Base-by-base conservation (phyloP, 92 coral and sea anemone genomes). In the Micromussa lordhowensis region DNA sequence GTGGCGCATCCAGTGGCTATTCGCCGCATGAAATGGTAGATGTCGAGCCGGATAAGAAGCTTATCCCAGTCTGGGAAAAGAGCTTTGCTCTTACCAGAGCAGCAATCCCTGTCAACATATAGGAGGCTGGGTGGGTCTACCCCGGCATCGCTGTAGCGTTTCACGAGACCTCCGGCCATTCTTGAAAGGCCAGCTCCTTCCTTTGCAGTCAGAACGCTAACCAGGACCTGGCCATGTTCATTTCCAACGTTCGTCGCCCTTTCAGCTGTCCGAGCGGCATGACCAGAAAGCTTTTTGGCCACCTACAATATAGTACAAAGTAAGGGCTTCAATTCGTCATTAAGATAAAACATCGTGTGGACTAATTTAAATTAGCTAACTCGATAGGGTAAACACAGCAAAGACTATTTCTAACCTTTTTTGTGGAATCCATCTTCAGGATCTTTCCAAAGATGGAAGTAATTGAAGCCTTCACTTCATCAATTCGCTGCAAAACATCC, bases 1-100 rank as follows among this genome's bases (percentile, higher is more conserved):
- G 92, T 83, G 24, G 44, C 90, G 61, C 96, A 92, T 5, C 92
- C 89, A 68, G 81, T 71, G 12, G 97, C 88, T n/a, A 86, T 16
- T 32, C 90, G 81, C 38, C 97, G 30, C 92, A 92, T 94, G 78
- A 91, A 86, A 78, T 94, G 92, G 80, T 84, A 94, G 35, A 91
- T 86, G 44, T 94, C 89, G 0, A 91, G 84, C 68, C 90, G 63
- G 22, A 88, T 49, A 0, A 36, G 16, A n/a, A 94, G 57, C 26
- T 88, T 66, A 0, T 3, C 74, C 92, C 92, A 93, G 34, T 30
- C 35, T 11, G 75, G 30, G 78, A 86, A 91, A 68, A 88, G 78
- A 51, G 82, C 70, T 70, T 89, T 92, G 1, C 70, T 44, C 78
- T 73, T 74, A 2, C 29, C 71, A 17, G 73, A 28, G 54, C 96